Percentiles rank a stretch among this genome's conserved stretches.
These are phyloP conservation scores for Deilephila porcellus DNA, from an alignment of 2,888 invertebrate genomes.

Conservation along the genomic window DNA sequence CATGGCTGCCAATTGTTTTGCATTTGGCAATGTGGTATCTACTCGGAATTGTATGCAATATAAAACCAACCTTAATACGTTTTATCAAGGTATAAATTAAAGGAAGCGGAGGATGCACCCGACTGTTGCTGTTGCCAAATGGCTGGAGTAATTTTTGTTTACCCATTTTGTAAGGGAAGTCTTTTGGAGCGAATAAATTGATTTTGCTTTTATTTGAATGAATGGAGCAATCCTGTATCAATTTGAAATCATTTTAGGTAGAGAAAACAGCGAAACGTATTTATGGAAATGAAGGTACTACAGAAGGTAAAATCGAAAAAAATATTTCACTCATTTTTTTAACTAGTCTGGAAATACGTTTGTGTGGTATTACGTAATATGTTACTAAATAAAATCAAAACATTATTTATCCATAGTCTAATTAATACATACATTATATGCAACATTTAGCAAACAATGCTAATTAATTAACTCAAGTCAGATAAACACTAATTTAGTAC, in stretches of 20 bases:
- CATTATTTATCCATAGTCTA: too few relatives aligned
- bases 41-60: not conserved
- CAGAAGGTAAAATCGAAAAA: too few relatives aligned
- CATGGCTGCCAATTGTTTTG: constrained; percentile 17
- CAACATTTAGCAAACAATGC: not conserved
- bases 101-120: not conserved
- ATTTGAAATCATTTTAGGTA: not conserved
- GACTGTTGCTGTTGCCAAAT: constrained; percentile 6
- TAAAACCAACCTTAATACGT: not conserved
- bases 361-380: too few relatives aligned
- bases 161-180: constrained; percentile 3
- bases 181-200: constrained; percentile 17
- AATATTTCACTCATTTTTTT: too few relatives aligned
- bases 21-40: constrained; percentile 4
- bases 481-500: too few relatives aligned
- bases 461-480: too few relatives aligned
- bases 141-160: constrained; percentile 23
- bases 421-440: too few relatives aligned
- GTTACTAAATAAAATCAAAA: too few relatives aligned
- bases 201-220: constrained; percentile 17
- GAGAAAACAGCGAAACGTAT: too few relatives aligned
- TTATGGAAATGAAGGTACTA: too few relatives aligned
- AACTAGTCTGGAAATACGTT: too few relatives aligned
- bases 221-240: not conserved
- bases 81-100: not conserved